These are phyloP conservation scores for Dynastes grantii DNA, from an alignment of 2,888 invertebrate genomes.

Conservation along the genomic window DNA sequence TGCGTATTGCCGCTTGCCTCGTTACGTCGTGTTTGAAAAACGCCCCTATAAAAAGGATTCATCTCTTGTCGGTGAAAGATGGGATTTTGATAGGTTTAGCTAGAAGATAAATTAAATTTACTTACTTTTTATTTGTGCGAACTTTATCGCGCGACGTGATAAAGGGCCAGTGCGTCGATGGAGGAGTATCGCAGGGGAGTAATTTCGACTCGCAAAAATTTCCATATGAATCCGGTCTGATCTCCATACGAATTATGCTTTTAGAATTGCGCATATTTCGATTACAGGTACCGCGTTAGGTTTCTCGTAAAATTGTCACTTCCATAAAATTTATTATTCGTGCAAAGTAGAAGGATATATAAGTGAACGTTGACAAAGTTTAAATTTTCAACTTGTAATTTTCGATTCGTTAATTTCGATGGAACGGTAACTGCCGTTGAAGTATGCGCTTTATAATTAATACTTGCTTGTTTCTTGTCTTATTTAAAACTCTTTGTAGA, in stretches of 20 bases:
- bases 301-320: slow-evolving; percentile 26
- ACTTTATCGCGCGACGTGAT: slow-evolving; percentile 19
- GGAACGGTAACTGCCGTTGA: slow-evolving; percentile 12
- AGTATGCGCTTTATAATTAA: slow-evolving; percentile 20
- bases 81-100: slow-evolving; percentile 44
- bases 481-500: slow-evolving; percentile 9
- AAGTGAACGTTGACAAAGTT: neutral
- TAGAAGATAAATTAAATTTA: slow-evolving; percentile 43
- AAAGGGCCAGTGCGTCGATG: neutral
- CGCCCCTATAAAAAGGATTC: slow-evolving; percentile 25
- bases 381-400: neutral
- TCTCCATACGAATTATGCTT: slow-evolving; percentile 21
- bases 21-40: slow-evolving; percentile 28
- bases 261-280: slow-evolving; percentile 34
- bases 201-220: slow-evolving; percentile 33
- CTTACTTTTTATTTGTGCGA: slow-evolving; percentile 30
- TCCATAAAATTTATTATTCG: slow-evolving; percentile 24
- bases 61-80: slow-evolving; percentile 29
- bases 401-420: slow-evolving; percentile 7
- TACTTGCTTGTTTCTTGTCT: slow-evolving; percentile 16
- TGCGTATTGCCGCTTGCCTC: neutral
- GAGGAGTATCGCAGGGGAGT: slow-evolving; percentile 17
- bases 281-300: slow-evolving; percentile 18
- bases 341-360: neutral
- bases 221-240: slow-evolving; percentile 41